phyloP scores from a whole-genome alignment of 2,888 invertebrate species.

The Troides helena region DNA sequence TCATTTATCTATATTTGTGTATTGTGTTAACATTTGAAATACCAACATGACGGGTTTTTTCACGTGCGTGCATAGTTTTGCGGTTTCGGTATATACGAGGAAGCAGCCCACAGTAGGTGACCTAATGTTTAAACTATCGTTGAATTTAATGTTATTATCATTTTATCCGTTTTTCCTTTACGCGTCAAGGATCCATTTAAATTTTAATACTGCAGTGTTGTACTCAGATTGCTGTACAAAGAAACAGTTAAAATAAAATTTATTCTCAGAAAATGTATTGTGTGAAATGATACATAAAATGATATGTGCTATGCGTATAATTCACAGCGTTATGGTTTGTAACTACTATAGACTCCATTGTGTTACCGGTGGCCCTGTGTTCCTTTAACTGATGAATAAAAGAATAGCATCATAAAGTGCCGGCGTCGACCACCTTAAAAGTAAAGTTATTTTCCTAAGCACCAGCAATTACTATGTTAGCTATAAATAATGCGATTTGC shows the following conservation, averaged over 20 bases:
- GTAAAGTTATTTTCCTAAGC: constrained; percentile 22
- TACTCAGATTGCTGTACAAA: background rate
- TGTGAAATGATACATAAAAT: background rate
- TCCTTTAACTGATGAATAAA: constrained; percentile 31
- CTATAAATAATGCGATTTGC: constrained; percentile 22
- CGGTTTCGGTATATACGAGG: background rate
- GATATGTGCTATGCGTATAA: background rate
- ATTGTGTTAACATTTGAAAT: background rate
- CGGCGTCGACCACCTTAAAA: constrained; percentile 11
- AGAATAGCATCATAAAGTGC: constrained; percentile 21
- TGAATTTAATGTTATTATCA: background rate
- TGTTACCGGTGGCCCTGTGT: constrained; percentile 24
- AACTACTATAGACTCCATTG: constrained; percentile 20
- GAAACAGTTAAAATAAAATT: background rate
- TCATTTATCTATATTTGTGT: background rate
- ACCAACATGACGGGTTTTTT: background rate
- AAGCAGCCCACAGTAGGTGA: background rate
- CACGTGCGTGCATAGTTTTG: background rate
- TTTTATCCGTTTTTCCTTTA: background rate
- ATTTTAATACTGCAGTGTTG: too few relatives aligned
- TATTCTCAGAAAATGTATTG: background rate
- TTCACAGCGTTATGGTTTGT: constrained; percentile 11
- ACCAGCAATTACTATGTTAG: constrained; percentile 14
- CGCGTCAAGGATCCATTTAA: background rate
- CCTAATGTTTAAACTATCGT: background rate